phyloP scores from a whole-genome alignment of 2,888 invertebrate species.

The Incurvaria masculella region DNA sequence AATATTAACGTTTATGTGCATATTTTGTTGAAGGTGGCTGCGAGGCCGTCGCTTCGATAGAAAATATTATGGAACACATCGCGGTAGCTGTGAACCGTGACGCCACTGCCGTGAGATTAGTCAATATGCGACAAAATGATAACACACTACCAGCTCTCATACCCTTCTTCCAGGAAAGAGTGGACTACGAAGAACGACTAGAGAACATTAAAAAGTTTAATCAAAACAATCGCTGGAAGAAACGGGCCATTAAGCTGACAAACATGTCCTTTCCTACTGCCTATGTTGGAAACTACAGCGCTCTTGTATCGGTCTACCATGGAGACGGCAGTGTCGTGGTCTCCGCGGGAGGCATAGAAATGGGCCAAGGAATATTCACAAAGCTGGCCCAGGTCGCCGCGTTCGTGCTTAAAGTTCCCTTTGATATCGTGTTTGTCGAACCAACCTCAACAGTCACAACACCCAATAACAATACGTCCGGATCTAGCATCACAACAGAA shows the following conservation, averaged over 20 bases:
- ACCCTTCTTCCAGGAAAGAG: conserved; percentile 46
- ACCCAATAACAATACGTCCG: conserved; percentile 62
- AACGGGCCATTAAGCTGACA: conserved; percentile 62
- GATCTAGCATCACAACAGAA: conserved; percentile 67
- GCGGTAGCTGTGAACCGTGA: conserved; percentile 55
- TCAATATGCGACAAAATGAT: conserved; percentile 50
- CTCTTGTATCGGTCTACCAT: conserved; percentile 63
- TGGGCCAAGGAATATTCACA: conserved; percentile 79
- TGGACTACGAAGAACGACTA: conserved; percentile 53
- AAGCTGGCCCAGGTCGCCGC: conserved; percentile 78
- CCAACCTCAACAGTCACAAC: conserved; percentile 55
- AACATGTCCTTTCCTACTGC: conserved; percentile 64
- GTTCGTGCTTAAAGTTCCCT: conserved; percentile 65
- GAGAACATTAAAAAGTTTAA: conserved; percentile 55
- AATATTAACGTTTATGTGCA: no score
- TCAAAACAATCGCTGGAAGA: conserved; percentile 70
- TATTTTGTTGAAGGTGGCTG: conserved; percentile 38
- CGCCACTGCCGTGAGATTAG: conserved; percentile 52
- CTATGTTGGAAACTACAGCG: conserved; percentile 54
- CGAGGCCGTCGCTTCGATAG: conserved; percentile 59
- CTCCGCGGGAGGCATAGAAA: conserved; percentile 66
- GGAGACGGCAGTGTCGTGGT: conserved; percentile 68
- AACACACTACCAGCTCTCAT: conserved; percentile 51
- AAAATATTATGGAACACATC: conserved; percentile 68
- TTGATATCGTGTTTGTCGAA: conserved; percentile 59